phyloP scores from a whole-genome alignment of 2,113 vertebrate genomes.

The Meriones unguiculatus region DNA sequence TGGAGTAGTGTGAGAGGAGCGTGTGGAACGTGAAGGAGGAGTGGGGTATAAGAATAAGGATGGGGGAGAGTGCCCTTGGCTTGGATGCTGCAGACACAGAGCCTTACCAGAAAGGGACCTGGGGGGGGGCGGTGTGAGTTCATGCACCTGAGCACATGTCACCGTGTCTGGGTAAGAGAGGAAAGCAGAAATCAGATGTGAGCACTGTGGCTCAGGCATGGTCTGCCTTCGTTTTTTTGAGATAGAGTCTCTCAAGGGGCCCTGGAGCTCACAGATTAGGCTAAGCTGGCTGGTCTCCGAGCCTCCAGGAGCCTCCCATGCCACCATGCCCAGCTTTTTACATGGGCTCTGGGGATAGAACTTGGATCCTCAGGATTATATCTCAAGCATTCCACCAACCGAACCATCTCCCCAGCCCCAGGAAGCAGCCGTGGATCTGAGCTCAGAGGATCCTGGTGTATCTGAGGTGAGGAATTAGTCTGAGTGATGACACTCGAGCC shows the following conservation, averaged over 20 bases:
- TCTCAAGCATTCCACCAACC: no score
- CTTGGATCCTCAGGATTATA: no score
- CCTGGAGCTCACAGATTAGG: not conserved
- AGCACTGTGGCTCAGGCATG: no score
- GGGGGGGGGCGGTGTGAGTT: not conserved
- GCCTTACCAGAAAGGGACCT: not conserved
- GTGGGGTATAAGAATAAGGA: not conserved
- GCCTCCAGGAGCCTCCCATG: not conserved
- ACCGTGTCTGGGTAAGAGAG: not conserved
- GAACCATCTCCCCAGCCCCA: not conserved
- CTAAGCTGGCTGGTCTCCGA: not conserved
- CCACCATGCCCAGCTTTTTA: not conserved
- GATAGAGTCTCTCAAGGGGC: not conserved
- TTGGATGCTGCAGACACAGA: no score
- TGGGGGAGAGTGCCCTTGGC: not conserved
- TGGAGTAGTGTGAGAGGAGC: no score
- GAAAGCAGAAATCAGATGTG: no score
- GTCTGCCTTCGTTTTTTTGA: not conserved
- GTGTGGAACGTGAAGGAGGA: rapidly evolving
- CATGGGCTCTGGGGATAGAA: not conserved
- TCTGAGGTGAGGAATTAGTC: not conserved
- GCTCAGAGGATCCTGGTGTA: not conserved
- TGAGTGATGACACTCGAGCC: no score
- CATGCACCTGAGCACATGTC: not conserved
- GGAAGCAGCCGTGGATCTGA: not conserved